These are phyloP conservation scores for Pempheris klunzingeri DNA, from an alignment of 2,797 vertebrate genomes.

Conservation along the genomic window DNA sequence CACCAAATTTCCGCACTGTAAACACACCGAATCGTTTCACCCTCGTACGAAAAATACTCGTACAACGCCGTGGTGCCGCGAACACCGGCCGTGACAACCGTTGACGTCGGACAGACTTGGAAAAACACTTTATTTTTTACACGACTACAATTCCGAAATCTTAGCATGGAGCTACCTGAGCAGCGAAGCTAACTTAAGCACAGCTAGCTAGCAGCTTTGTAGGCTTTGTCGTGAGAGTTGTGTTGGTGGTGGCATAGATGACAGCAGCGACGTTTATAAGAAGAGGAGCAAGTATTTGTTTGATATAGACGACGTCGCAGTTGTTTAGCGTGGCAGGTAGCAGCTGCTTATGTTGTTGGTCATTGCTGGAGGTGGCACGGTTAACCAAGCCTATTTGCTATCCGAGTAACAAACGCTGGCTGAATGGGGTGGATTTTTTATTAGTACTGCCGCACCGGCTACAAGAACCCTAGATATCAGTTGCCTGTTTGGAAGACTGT, in stretches of 20 bases:
- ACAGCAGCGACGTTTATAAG: neutral
- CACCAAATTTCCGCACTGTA: slow-evolving; percentile 38
- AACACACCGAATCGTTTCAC: slow-evolving; percentile 27
- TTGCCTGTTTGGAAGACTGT: slow-evolving; percentile 27
- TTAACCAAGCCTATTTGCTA: slow-evolving; percentile 7
- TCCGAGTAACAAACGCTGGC: neutral
- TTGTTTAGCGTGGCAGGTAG: neutral
- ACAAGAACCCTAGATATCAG: neutral
- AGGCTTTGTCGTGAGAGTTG: slow-evolving; percentile 11
- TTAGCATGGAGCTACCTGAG: slow-evolving; percentile 51
- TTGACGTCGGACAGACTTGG: neutral
- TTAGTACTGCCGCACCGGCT: slow-evolving; percentile 13
- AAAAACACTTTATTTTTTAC: neutral
- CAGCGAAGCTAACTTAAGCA: slow-evolving; percentile 59
- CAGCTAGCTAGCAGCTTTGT: slow-evolving; percentile 21
- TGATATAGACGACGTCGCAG: slow-evolving; percentile 6
- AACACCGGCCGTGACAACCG: neutral
- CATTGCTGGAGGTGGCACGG: slow-evolving; percentile 13
- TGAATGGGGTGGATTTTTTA: slow-evolving; percentile 67
- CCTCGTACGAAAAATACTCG: neutral
- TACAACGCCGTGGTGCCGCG: neutral
- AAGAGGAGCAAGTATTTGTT: neutral
- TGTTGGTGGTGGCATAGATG: neutral
- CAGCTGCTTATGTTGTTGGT: slow-evolving; percentile 32
- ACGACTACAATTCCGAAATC: neutral